Evolutionary conservation across 2,888 invertebrate species (phyloP), one percentile per base, ranked within the genome.

Genomic region (Cactoblastis cactorum): DNA sequence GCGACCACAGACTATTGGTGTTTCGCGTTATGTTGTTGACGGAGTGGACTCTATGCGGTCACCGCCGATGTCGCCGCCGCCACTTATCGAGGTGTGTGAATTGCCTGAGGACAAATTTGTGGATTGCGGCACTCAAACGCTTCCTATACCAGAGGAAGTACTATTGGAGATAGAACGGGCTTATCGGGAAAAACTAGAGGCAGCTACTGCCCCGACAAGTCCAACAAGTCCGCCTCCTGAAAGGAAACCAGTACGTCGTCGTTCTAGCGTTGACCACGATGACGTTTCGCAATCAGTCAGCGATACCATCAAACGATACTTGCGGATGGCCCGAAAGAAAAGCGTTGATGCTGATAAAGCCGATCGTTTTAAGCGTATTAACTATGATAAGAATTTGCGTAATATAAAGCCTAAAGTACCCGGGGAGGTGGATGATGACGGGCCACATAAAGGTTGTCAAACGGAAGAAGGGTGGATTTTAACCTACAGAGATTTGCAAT

Each of bases 311-410:
- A 96, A 96, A 77, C 90, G 96, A 8, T 96, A 96, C 76, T 80
- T 96, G 46, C 90, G 95, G 52, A 96, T 96, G 96, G 96, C 96
- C 5, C 91, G 96, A 32, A 96, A 96, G 74, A 96, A 96, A 71
- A 95, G 95, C 67, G 93, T 94, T 8, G 96, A 96, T 74, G 92
- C 94, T 1, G 95, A 95, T 60, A 95, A 95, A 72, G 93, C 91
- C 1, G 96, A 95, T 70, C 92, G 95, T 47, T 97, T 96, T 72
- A 96, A 96, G 73, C 92, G 96, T 0, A 95, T 97, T 15, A 97
- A 97, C 75, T 97, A 97, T 68, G 96, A 97, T 69, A 91, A 95
- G 53, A 96, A 95, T 70, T 84, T 96, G 53, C 88, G 96, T 19
- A 95, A 96, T 61, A 96, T 96, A 54, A 95, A 95, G 69, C 93